phyloP scores from a whole-genome alignment of 2,797 vertebrate species.

The Eidolon dupreanum region DNA sequence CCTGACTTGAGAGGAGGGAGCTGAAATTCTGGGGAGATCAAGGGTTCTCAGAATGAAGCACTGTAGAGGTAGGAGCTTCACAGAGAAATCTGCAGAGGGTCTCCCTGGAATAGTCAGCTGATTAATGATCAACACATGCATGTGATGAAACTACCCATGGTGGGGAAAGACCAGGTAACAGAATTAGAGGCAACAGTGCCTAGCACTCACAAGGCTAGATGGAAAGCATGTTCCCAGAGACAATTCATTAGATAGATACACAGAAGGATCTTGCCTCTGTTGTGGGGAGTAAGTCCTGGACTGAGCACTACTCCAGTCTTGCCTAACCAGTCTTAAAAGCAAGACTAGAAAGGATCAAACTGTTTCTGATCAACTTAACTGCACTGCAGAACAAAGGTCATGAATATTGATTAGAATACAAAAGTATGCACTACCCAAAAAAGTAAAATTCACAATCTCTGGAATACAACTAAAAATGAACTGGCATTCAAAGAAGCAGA shows the following conservation, averaged over 20 bases:
- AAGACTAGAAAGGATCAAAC: neutral
- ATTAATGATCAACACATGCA: neutral
- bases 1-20: neutral
- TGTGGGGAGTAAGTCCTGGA: neutral
- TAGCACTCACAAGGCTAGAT: neutral
- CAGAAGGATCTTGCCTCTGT: neutral
- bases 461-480: neutral
- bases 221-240: neutral
- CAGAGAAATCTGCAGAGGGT: neutral
- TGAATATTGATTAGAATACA: neutral
- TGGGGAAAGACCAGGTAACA: neutral
- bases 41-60: neutral
- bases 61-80: neutral
- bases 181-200: neutral
- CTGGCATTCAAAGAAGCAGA: neutral
- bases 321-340: neutral
- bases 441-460: conserved; percentile 3
- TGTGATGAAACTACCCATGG: neutral
- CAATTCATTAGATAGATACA: neutral
- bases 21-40: neutral
- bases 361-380: neutral
- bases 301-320: neutral
- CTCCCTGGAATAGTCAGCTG: neutral
- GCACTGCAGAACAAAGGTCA: neutral
- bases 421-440: neutral